Conservation (phyloP, 2,797 vertebrate genomes). For the Pampus argenteus region DNA sequence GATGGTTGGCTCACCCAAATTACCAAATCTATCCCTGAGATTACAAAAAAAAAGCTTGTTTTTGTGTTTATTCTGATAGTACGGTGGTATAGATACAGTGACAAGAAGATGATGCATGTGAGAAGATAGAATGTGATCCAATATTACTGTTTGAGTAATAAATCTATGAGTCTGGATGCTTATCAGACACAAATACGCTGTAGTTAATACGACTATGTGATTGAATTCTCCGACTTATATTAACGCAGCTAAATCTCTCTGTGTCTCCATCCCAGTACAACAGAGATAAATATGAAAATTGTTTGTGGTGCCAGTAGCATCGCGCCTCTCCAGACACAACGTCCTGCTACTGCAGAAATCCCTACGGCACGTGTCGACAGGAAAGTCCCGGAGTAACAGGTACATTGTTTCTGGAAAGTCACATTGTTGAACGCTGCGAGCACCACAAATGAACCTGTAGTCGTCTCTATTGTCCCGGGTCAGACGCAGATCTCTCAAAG, state of each 20-base stretch:
- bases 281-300: neutral
- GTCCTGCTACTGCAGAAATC: neutral
- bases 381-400: neutral
- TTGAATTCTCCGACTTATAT: no score
- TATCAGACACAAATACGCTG: neutral
- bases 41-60: neutral
- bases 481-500: neutral
- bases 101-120: no score
- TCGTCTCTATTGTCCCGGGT: neutral
- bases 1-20: neutral
- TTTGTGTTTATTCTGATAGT: neutral
- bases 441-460: neutral
- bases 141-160: neutral
- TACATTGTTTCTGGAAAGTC: neutral
- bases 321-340: neutral
- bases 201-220: neutral
- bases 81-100: neutral
- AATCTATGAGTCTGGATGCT: neutral
- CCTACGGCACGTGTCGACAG: neutral
- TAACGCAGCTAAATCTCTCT: no score
- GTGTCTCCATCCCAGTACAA: neutral
- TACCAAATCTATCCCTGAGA: neutral
- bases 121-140: constrained; percentile 2
- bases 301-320: neutral
- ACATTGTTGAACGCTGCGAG: neutral